Evolutionary conservation across 1,140 invertebrate species (phyloP).

Genomic region (Propsilocerus akamusi): DNA sequence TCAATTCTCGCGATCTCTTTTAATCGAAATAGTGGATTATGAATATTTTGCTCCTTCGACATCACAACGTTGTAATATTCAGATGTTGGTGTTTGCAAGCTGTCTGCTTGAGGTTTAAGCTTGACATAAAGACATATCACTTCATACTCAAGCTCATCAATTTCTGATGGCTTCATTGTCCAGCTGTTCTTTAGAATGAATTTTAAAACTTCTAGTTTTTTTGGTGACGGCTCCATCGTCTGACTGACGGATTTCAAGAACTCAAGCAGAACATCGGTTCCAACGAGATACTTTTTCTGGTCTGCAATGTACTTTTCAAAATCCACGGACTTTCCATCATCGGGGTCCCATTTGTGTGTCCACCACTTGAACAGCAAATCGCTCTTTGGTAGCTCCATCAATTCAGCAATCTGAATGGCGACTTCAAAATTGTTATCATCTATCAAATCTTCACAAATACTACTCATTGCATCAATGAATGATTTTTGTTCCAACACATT

Average conservation of each 20-base stretch:
- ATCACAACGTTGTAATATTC: conserved; percentile 23
- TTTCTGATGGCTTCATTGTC: conserved; percentile 20
- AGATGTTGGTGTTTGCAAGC: conserved; percentile 16
- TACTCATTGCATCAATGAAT: neutral
- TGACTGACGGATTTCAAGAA: conserved; percentile 9
- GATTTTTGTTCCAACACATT: neutral
- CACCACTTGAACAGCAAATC: conserved; percentile 21
- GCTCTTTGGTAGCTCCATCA: conserved; percentile 17
- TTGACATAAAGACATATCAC: conserved; percentile 18
- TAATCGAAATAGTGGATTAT: conserved; percentile 19
- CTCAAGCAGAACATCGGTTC: conserved; percentile 17
- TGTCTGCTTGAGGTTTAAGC: neutral
- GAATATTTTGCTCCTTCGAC: conserved; percentile 17
- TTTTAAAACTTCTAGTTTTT: conserved; percentile 16
- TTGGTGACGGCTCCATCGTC: conserved; percentile 15
- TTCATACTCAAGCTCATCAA: conserved; percentile 22
- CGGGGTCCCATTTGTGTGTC: conserved; percentile 10
- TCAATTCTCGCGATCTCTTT: conserved; percentile 22
- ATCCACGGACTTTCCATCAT: conserved; percentile 5
- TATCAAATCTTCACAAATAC: neutral
- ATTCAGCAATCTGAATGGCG: conserved; percentile 16
- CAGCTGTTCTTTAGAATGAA: conserved; percentile 15
- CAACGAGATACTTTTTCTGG: conserved; percentile 14
- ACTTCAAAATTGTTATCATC: conserved; percentile 13
- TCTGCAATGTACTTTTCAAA: conserved; percentile 17